Evolutionary conservation across 2,888 invertebrate genomes (phyloP).

Genomic region (Sarcophaga caerulescens): DNA sequence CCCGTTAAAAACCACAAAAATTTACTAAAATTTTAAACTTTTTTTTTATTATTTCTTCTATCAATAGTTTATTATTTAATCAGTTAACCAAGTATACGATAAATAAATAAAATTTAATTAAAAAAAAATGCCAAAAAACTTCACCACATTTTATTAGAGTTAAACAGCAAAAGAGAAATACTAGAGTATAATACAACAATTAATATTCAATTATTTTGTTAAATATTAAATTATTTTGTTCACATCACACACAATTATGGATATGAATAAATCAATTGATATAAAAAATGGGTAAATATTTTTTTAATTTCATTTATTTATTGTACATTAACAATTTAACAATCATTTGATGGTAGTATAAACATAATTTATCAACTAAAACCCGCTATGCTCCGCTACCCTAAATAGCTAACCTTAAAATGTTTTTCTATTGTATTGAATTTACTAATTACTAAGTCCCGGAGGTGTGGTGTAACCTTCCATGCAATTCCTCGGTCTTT

Average conservation of each 20-base stretch:
- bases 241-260: slow-evolving; percentile 57
- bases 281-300: slow-evolving; percentile 69
- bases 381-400: no score
- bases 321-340: neutral
- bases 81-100: neutral
- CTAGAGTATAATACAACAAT: neutral
- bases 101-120: slow-evolving; percentile 30
- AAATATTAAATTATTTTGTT: slow-evolving; percentile 30
- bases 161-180: slow-evolving; percentile 7
- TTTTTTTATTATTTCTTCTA: no score
- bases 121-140: slow-evolving; percentile 54
- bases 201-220: slow-evolving; percentile 23
- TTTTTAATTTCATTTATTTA: slow-evolving; percentile 13
- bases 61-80: no score
- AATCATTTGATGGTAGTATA: neutral
- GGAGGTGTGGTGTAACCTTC: no score
- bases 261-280: slow-evolving; percentile 65
- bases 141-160: slow-evolving; percentile 34
- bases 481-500: no score
- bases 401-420: no score
- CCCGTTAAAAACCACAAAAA: neutral
- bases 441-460: no score
- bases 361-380: no score
- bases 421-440: no score
- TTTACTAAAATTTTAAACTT: no score